Evolutionary conservation across 2,888 invertebrate genomes (phyloP).

Genomic region (Drosophila meridionalis): DNA sequence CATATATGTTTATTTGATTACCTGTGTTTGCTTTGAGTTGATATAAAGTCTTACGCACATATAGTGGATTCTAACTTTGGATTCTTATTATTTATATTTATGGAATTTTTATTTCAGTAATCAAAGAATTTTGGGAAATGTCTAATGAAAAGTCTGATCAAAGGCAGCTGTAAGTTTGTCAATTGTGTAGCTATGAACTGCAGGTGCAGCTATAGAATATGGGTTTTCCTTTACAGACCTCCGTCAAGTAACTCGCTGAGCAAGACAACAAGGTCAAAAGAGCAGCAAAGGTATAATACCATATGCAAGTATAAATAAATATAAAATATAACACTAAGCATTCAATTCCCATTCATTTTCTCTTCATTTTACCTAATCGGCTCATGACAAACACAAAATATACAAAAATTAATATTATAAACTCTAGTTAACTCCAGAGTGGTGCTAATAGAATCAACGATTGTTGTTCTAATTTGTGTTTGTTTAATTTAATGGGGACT

Average conservation of each 20-base stretch:
- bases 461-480: slow-evolving; percentile 55
- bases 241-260: slow-evolving; percentile 15
- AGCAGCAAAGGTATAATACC: not conserved
- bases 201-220: slow-evolving; percentile 29
- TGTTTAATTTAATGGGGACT: slow-evolving; percentile 53
- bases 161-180: not conserved
- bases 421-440: slow-evolving; percentile 20
- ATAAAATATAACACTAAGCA: not conserved
- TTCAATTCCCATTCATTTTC: not conserved
- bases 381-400: slow-evolving; percentile 5
- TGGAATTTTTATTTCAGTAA: not conserved
- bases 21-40: not conserved
- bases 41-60: not conserved
- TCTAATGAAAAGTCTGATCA: not conserved
- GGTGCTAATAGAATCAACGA: slow-evolving; percentile 40
- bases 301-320: not conserved
- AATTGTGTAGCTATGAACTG: slow-evolving; percentile 3
- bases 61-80: too few species aligned
- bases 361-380: not conserved
- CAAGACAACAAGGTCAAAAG: slow-evolving; percentile 24
- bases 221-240: slow-evolving; percentile 20
- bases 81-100: too few species aligned
- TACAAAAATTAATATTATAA: slow-evolving; percentile 3
- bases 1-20: not conserved
- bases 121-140: not conserved